Percentiles rank a stretch among this genome's conserved stretches.
Evolutionary conservation across 2,113 vertebrate genomes (phyloP).

Genomic region (Cervus canadensis): DNA sequence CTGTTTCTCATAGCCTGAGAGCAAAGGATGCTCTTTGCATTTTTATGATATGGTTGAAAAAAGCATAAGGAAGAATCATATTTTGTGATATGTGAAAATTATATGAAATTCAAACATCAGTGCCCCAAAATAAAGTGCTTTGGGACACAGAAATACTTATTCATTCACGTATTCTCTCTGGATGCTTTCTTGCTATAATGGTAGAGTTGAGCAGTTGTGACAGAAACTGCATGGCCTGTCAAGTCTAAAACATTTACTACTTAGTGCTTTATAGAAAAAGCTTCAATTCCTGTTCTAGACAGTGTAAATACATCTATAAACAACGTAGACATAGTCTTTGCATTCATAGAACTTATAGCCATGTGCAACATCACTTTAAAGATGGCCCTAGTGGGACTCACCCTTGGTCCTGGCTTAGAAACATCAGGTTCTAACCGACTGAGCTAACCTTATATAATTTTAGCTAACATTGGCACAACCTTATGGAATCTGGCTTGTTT

Average conservation of each 20-base stretch:
- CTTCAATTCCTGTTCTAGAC: not conserved
- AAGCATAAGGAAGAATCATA: not conserved
- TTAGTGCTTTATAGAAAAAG: not conserved
- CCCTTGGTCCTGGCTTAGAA: not conserved
- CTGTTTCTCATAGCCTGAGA: not conserved
- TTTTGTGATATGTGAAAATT: not conserved
- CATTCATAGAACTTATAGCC: not conserved
- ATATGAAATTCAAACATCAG: constrained; percentile 10
- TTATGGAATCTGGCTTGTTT: constrained; percentile 1
- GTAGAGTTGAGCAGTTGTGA: not conserved
- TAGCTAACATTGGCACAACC: not conserved
- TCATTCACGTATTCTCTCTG: not conserved
- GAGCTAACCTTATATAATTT: not conserved
- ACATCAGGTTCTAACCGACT: not conserved
- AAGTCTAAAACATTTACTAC: not conserved
- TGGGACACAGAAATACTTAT: not conserved
- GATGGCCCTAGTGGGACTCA: not conserved
- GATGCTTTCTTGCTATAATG: not conserved
- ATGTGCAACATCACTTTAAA: not conserved
- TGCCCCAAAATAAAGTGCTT: not conserved
- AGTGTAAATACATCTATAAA: not conserved
- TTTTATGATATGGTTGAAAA: constrained; percentile 20
- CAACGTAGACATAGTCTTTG: not conserved
- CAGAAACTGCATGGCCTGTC: not conserved
- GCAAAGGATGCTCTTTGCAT: not conserved